A percentile compares a stretch with the other conserved stretches of the same genome.
Conservation (phyloP, 2,888 invertebrate species). For the Pemphredon lugubris region DNA sequence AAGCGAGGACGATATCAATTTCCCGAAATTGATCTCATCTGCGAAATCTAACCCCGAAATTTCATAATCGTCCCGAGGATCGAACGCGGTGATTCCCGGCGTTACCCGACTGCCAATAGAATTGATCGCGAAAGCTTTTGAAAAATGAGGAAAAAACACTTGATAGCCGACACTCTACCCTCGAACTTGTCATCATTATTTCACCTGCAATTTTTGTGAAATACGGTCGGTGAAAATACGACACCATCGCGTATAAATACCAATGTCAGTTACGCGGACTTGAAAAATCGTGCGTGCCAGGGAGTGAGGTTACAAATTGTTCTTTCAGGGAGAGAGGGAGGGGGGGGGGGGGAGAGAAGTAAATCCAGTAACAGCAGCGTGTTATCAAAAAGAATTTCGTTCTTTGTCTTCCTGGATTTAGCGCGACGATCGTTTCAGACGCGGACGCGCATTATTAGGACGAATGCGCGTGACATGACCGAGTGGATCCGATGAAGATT, state of each 20-base stretch:
- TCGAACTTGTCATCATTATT: slow-evolving; percentile 23
- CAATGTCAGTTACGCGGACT: slow-evolving; percentile 10
- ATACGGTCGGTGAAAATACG: slow-evolving; percentile 4
- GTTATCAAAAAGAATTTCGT: background rate
- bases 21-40: too few relatives aligned
- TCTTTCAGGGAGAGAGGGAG: background rate
- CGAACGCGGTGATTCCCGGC: too few relatives aligned
- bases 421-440: slow-evolving; percentile 10
- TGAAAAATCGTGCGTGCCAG: slow-evolving; percentile 2
- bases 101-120: too few relatives aligned
- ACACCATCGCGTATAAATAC: slow-evolving; percentile 10
- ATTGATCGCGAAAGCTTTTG: slow-evolving; percentile 8
- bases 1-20: too few relatives aligned
- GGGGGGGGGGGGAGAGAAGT: background rate
- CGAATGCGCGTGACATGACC: slow-evolving; percentile 51
- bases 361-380: background rate
- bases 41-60: too few relatives aligned
- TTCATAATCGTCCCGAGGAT: too few relatives aligned
- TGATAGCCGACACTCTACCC: slow-evolving; percentile 6
- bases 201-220: slow-evolving; percentile 25
- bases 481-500: slow-evolving; percentile 57
- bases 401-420: slow-evolving; percentile 5
- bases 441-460: slow-evolving; percentile 34
- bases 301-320: background rate
- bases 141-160: too few relatives aligned